phyloP scores from a whole-genome alignment of 1,140 invertebrate species.

The Latrodectus geometricus region DNA sequence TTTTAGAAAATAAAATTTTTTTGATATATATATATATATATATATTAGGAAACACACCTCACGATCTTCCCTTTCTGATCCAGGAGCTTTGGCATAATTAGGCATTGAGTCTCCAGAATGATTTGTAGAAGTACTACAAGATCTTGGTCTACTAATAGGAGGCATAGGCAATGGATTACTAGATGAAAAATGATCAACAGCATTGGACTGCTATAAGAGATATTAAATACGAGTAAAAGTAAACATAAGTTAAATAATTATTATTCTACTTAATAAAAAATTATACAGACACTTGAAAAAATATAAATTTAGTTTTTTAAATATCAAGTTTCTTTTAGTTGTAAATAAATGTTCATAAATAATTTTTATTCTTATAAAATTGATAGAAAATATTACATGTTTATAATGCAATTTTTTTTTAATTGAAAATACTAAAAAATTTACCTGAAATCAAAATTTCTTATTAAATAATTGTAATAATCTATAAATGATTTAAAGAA shows the following conservation, averaged over 20 bases:
- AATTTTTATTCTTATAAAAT: neutral
- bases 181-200: constrained; percentile 34
- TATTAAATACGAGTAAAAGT: neutral
- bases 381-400: too few species aligned
- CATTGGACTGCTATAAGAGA: constrained; percentile 10
- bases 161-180: constrained; percentile 65
- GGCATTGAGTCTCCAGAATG: constrained; percentile 63
- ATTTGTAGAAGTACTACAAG: constrained; percentile 68
- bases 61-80: constrained; percentile 72
- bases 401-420: too few species aligned
- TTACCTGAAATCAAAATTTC: too few species aligned
- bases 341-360: neutral
- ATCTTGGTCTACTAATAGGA: constrained; percentile 70
- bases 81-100: constrained; percentile 70
- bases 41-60: constrained; percentile 69
- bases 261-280: neutral
- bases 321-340: neutral
- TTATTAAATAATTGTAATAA: too few species aligned
- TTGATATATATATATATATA: too few species aligned
- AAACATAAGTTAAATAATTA: neutral
- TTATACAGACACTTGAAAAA: neutral
- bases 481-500: too few species aligned
- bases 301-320: neutral
- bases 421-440: too few species aligned
- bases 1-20: too few species aligned